Percentiles rank a stretch among this genome's conserved stretches.
phyloP scores from a whole-genome alignment of 2,113 vertebrate genomes.

The Entomyzon cyanotis region DNA sequence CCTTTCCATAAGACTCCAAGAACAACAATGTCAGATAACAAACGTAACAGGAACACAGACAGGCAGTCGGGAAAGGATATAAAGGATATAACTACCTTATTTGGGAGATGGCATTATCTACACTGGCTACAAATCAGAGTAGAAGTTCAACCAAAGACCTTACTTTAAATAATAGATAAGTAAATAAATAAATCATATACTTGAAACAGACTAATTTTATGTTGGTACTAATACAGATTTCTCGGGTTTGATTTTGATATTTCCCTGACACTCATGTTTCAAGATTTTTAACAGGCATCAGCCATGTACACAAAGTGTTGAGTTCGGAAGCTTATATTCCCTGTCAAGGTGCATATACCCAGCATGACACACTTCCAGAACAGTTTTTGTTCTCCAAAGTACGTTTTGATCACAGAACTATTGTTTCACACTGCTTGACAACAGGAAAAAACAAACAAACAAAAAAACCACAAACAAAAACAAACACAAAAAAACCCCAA shows the following conservation, averaged over 20 bases:
- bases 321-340: not conserved
- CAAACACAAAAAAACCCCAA: not conserved
- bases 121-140: not conserved
- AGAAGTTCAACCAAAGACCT: not conserved
- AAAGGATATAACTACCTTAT: not conserved
- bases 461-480: not conserved
- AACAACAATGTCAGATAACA: not conserved
- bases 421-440: not conserved
- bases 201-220: not conserved
- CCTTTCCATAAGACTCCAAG: accelerated
- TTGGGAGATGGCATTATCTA: not conserved
- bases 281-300: not conserved
- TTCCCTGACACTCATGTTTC: not conserved
- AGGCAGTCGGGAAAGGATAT: not conserved
- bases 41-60: accelerated
- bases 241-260: not conserved
- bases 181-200: not conserved
- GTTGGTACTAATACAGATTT: not conserved
- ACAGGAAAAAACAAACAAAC: not conserved
- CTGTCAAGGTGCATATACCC: not conserved
- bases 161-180: not conserved
- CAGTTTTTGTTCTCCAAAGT: not conserved
- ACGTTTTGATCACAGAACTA: not conserved
- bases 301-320: not conserved
- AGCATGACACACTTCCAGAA: not conserved